These are phyloP conservation scores for Pyrgilauda ruficollis DNA, from an alignment of 2,113 vertebrate genomes.

Conservation along the genomic window DNA sequence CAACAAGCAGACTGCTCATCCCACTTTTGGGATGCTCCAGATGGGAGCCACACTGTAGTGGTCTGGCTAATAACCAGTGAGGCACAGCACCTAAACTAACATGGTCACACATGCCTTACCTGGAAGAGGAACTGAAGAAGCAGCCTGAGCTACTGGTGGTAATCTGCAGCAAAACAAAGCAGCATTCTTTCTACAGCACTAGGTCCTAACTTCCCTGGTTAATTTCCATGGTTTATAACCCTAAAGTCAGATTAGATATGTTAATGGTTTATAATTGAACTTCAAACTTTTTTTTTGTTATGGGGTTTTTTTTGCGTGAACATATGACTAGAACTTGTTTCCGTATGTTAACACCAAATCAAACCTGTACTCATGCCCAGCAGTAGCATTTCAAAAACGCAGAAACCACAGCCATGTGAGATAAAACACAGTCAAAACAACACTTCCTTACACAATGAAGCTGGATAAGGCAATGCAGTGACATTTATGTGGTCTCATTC, in stretches of 20 bases:
- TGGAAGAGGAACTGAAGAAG: neutral
- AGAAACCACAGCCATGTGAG: neutral
- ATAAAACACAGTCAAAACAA: neutral
- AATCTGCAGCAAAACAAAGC: neutral
- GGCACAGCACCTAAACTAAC: neutral
- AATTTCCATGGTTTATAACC: neutral
- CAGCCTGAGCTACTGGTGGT: neutral
- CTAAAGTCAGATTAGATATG: neutral
- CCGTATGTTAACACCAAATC: neutral
- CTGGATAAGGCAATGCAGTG: neutral
- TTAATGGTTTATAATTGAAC: neutral
- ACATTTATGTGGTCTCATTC: neutral
- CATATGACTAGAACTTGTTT: neutral
- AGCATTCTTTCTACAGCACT: neutral
- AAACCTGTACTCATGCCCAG: neutral
- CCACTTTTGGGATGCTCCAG: neutral
- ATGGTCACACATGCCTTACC: neutral
- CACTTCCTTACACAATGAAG: neutral
- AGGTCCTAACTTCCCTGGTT: neutral
- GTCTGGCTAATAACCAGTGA: neutral
- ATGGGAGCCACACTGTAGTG: neutral
- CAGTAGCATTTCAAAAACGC: neutral
- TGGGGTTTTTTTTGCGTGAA: accelerated
- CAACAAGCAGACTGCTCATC: neutral
- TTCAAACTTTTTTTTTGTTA: neutral